A percentile compares a stretch with the other conserved stretches of the same genome.
Evolutionary conservation across 2,113 vertebrate genomes (phyloP).

Genomic region (Seriola dumerili): DNA sequence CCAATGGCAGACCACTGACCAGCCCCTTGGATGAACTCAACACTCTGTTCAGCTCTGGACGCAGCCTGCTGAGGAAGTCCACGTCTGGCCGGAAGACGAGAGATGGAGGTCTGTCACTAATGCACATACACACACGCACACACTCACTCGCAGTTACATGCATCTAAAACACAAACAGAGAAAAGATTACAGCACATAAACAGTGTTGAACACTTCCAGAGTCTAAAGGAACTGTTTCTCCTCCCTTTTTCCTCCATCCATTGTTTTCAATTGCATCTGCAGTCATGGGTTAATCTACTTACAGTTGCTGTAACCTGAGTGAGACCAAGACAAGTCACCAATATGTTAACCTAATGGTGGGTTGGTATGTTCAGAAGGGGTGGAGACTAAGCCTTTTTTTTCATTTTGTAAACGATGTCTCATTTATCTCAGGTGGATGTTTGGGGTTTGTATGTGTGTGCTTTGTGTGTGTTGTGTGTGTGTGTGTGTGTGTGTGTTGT

Average conservation of each 20-base stretch:
- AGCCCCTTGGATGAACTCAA: slow-evolving; percentile 96
- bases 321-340: neutral
- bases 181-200: neutral
- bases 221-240: neutral
- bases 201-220: neutral
- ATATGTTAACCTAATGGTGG: slow-evolving; percentile 1
- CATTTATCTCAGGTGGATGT: no score
- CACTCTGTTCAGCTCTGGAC: slow-evolving; percentile 94
- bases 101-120: slow-evolving; percentile 88
- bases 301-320: neutral
- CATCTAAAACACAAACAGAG: neutral
- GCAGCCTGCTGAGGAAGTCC: slow-evolving; percentile 92
- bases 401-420: neutral
- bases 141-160: neutral
- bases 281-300: slow-evolving; percentile 12
- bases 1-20: slow-evolving; percentile 88
- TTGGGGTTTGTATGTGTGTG: no score
- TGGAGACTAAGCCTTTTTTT: neutral
- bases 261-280: slow-evolving; percentile 52
- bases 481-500: neutral
- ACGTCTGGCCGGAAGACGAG: slow-evolving; percentile 91
- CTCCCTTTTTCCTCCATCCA: neutral
- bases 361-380: neutral
- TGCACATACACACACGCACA: neutral
- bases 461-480: neutral